Base-by-base conservation (phyloP, 2,888 invertebrate genomes). In the Autographa gamma region DNA sequence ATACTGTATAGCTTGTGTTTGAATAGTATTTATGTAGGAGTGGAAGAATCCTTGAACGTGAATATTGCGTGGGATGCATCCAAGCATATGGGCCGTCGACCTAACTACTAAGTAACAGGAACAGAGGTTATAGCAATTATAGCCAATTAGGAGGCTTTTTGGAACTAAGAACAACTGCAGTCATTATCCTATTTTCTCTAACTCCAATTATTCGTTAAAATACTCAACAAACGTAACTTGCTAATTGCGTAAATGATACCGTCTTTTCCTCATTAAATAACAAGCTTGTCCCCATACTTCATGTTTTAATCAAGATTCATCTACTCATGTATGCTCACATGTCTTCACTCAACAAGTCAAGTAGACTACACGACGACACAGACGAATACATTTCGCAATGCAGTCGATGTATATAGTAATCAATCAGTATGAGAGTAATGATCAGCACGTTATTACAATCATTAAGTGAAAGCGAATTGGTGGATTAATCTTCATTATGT, bases 401-500 rank as follows among this genome's bases (percentile, higher is more conserved):
- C 60, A 60, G 59, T 56, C 4, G 14, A 63, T 66, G 34, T 61
- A 66, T 59, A 69, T 60, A 64, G 56, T 66, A 67, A 78, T 78
- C 75, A 72, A 73, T 78, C 81, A 78, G 59, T 61, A 60, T 31
- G 32, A n/a, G 32, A 67, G 67, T 75, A 79, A 81, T 75, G 66
- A 65, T 32, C 63, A 65, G 52, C 13, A 60, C 52, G 43, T 81
- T 71, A 72, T 66, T 74, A 61, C 59, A 32, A 14, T 19, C 19
- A 31, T 69, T 68, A 76, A 86, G 90, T 82, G 85, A 87, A 86
- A 87, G 76, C 74, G 68, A 80, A 83, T 83, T 83, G 79, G 66
- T 74, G 77, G 79, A 86, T 89, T 84, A 86, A 88, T 90, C 86
- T 86, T 84, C 77, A 83, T 86, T 81, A 84, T 69, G 76, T 69